Conservation (phyloP, 2,113 vertebrate species). For the Amphilophus citrinellus region DNA sequence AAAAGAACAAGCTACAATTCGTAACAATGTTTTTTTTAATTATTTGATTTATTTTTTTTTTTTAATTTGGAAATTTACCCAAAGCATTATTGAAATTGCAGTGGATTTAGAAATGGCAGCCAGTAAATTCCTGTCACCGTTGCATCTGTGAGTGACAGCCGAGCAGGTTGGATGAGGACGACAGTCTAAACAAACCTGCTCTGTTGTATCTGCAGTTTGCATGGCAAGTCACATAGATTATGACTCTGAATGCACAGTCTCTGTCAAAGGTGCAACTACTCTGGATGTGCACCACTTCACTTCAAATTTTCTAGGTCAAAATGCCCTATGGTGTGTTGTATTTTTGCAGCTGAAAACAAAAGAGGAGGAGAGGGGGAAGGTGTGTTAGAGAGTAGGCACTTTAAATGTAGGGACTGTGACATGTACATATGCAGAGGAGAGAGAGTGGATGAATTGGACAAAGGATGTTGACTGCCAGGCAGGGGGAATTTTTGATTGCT, state of each 20-base stretch:
- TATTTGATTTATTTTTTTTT: too few relatives aligned
- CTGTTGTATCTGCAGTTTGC: slow-evolving; percentile 25
- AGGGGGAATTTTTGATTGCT: background rate
- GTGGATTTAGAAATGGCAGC: background rate
- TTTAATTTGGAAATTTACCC: background rate
- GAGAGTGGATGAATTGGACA: too few relatives aligned
- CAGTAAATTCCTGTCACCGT: slow-evolving; percentile 6
- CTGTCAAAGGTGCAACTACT: background rate
- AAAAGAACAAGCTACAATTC: too few relatives aligned
- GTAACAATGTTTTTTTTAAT: too few relatives aligned
- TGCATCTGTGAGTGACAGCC: slow-evolving; percentile 27
- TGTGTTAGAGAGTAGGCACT: too few relatives aligned
- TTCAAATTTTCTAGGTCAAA: background rate
- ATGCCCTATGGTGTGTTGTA: background rate
- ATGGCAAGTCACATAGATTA: background rate
- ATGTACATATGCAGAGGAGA: too few relatives aligned
- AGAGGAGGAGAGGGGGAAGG: too few relatives aligned
- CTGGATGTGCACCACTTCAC: background rate
- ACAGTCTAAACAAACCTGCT: slow-evolving; percentile 39
- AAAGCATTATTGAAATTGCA: background rate
- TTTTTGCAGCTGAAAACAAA: background rate
- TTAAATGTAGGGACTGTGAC: too few relatives aligned
- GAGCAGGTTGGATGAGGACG: slow-evolving; percentile 22
- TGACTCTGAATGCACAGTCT: background rate
- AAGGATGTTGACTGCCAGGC: too few relatives aligned